Evolutionary conservation across 2,888 invertebrate species (phyloP).

Genomic region (Tiliacea aurago): DNA sequence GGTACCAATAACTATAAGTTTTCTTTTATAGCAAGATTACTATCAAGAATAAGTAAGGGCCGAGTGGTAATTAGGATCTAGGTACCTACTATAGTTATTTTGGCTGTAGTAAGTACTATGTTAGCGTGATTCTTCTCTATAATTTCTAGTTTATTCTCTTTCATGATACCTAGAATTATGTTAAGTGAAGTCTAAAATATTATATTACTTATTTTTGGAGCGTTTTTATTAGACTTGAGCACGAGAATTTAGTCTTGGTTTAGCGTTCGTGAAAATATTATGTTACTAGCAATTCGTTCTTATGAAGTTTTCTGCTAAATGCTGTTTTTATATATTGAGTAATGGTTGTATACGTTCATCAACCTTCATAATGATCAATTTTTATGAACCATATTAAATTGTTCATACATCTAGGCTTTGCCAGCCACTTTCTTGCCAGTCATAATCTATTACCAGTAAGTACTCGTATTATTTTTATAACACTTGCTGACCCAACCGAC

Average conservation of each 20-base stretch:
- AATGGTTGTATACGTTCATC: no score
- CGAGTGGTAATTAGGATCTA: background rate
- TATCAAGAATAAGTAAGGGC: slow-evolving; percentile 1
- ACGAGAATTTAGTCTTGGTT: slow-evolving; percentile 37
- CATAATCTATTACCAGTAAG: background rate
- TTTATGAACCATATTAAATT: no score
- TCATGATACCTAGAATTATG: slow-evolving; percentile 2
- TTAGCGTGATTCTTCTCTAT: slow-evolving; percentile 37
- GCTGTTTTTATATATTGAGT: background rate
- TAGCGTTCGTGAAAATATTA: background rate
- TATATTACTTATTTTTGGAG: slow-evolving; percentile 11
- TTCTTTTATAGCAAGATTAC: slow-evolving; percentile 17
- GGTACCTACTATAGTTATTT: slow-evolving; percentile 21
- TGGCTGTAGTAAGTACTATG: background rate
- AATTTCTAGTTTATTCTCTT: slow-evolving; percentile 19
- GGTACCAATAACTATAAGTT: background rate
- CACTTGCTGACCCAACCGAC: no score
- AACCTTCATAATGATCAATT: background rate
- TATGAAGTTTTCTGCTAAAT: background rate
- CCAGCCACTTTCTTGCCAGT: background rate
- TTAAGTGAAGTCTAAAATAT: slow-evolving; percentile 27
- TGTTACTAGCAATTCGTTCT: background rate
- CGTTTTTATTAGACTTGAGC: slow-evolving; percentile 33
- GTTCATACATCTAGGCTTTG: background rate
- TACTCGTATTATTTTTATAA: no score